Conservation (phyloP, 2,797 vertebrate species). For the Acanthopagrus latus region DNA sequence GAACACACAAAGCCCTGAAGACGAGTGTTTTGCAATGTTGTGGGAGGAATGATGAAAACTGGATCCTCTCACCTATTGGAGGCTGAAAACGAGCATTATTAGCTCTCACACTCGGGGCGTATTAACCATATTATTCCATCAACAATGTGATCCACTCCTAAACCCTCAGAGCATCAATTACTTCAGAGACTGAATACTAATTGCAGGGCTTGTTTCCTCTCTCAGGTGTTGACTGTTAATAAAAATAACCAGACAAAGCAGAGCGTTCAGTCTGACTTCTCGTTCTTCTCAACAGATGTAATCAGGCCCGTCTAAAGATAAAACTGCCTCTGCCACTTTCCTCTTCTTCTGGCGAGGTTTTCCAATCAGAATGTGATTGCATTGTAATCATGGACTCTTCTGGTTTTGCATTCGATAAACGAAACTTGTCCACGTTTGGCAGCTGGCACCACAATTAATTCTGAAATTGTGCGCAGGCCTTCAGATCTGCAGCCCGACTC, state of each 20-base stretch:
- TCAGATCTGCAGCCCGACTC: slow-evolving; percentile 30
- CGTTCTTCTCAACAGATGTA: slow-evolving; percentile 33
- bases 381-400: slow-evolving; percentile 63
- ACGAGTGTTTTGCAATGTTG: slow-evolving; percentile 4
- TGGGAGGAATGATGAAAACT: slow-evolving; percentile 27
- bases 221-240: slow-evolving; percentile 29
- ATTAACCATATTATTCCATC: slow-evolving; percentile 40
- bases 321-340: slow-evolving; percentile 20
- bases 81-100: slow-evolving; percentile 36
- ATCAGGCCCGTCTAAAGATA: slow-evolving; percentile 43
- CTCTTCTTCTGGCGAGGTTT: slow-evolving; percentile 32
- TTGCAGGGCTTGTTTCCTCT: slow-evolving; percentile 9
- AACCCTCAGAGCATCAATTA: slow-evolving; percentile 27
- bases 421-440: slow-evolving; percentile 61
- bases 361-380: slow-evolving; percentile 68
- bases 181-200: slow-evolving; percentile 40
- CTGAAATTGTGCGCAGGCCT: slow-evolving; percentile 34
- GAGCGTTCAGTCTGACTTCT: slow-evolving; percentile 24
- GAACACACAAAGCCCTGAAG: background rate
- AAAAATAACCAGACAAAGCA: slow-evolving; percentile 18
- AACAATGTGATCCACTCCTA: slow-evolving; percentile 25
- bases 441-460: slow-evolving; percentile 60
- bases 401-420: slow-evolving; percentile 55
- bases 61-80: slow-evolving; percentile 10
- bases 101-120: slow-evolving; percentile 1